Base-by-base conservation (phyloP, 2,113 vertebrate genomes). In the Grallaria varia region DNA sequence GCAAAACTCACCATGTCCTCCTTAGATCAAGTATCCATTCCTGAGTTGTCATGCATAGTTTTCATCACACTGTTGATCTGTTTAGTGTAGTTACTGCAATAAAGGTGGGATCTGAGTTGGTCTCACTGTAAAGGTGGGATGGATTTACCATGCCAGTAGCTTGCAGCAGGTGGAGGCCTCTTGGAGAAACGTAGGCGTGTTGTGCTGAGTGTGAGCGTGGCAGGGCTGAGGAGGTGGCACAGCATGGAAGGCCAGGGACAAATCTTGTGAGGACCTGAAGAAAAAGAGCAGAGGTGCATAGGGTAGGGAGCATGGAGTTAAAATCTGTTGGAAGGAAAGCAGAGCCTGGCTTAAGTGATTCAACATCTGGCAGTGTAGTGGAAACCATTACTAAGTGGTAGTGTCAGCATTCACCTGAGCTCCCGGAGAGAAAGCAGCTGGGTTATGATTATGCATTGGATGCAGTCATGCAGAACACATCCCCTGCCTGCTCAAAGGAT, bases 101-200 rank as follows among this genome's bases (percentile, higher is more conserved):
- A 86, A 86, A 94, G 30, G 52, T 56, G 22, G 52, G 75, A 35
- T 8, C 53, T 69, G 67, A 33, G 27, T 69, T 72, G 73, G 62
- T 44, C 53, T 71, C 23, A 1, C 33, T 39, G 14, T 39, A 79
- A 50, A 69, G 72, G 55, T 5, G 33, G 18, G 56, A 28, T 84
- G 74, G 66, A 14, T 90, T 87, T 66, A 23, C 60, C 63, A 1
- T 44, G 49, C 45, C 24, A 7, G 2, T 19, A 28, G 67, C 52
- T 88, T 52, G 62, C 27, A 58, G 45, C 13, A 27, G 44, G 35
- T 42, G 47, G 59, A 79, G 71, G 59, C 30, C 56, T 62, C 37
- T 27, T 45, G 20, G 84, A 25, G 45, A 33, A 35, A 44, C 5
- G 6, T 2, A 1, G 27, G 39, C 1, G 1, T 4, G 11, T 45